Evolutionary conservation across 2,113 vertebrate species (phyloP).

Genomic region (Pelvicachromis taeniatus): DNA sequence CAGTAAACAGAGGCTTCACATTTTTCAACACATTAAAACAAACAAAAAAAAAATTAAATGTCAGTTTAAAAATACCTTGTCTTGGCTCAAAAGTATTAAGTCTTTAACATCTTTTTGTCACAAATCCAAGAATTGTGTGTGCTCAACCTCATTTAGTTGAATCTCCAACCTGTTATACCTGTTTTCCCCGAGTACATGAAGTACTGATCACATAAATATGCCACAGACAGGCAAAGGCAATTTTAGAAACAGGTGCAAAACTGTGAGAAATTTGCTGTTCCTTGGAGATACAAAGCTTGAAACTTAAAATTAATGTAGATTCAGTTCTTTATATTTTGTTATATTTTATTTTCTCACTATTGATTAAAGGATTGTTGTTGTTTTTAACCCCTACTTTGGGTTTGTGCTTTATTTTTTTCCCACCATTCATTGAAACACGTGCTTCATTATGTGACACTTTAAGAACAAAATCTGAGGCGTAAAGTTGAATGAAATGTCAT

Average conservation of each 20-base stretch:
- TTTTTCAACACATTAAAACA: background rate
- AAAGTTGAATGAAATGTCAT: background rate
- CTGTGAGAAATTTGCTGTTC: background rate
- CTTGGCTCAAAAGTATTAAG: background rate
- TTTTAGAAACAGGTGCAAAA: background rate
- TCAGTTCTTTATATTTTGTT: background rate
- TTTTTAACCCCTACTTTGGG: background rate
- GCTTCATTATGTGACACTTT: background rate
- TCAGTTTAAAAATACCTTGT: background rate
- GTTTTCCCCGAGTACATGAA: background rate
- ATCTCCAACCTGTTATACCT: background rate
- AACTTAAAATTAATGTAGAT: background rate
- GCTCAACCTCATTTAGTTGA: background rate
- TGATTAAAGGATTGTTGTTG: background rate
- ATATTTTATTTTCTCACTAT: background rate
- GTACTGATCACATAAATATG: background rate
- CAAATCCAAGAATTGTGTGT: background rate
- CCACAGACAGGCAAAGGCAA: background rate
- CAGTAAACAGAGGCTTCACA: background rate
- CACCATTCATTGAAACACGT: background rate
- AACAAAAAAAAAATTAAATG: background rate
- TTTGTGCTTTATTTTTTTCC: background rate
- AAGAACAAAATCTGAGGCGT: background rate
- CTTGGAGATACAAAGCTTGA: background rate
- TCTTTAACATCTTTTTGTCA: background rate